Conservation (phyloP, 2,888 invertebrate species). For the Zonitis immaculata region DNA sequence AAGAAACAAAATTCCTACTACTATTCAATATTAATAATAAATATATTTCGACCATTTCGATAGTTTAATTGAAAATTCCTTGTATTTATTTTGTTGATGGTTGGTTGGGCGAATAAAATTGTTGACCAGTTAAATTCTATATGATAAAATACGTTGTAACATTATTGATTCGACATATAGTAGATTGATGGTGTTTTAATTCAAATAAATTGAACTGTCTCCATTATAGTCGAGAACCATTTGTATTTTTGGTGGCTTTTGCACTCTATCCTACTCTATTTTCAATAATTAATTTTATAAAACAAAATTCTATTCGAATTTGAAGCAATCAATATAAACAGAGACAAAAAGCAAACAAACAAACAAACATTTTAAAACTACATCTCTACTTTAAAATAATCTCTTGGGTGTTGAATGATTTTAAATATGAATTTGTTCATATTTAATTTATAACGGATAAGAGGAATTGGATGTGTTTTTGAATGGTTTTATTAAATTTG, state of each 20-base stretch:
- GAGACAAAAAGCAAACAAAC: too few species aligned
- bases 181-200: background rate
- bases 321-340: too few species aligned
- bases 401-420: background rate
- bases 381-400: too few species aligned
- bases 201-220: constrained; percentile 2
- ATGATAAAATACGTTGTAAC: background rate
- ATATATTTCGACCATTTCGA: background rate
- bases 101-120: background rate
- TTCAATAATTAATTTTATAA: background rate
- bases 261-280: background rate
- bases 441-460: too few species aligned
- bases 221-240: background rate
- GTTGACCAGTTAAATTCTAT: background rate
- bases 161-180: background rate
- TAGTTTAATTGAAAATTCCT: background rate
- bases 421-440: too few species aligned
- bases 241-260: constrained; percentile 1
- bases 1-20: background rate
- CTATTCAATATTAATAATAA: background rate
- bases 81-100: background rate
- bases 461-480: background rate
- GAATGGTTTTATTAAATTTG: background rate
- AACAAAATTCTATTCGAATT: background rate
- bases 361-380: too few species aligned